Conservation (phyloP, 2,888 invertebrate species). For the Yponomeuta cagnagella region DNA sequence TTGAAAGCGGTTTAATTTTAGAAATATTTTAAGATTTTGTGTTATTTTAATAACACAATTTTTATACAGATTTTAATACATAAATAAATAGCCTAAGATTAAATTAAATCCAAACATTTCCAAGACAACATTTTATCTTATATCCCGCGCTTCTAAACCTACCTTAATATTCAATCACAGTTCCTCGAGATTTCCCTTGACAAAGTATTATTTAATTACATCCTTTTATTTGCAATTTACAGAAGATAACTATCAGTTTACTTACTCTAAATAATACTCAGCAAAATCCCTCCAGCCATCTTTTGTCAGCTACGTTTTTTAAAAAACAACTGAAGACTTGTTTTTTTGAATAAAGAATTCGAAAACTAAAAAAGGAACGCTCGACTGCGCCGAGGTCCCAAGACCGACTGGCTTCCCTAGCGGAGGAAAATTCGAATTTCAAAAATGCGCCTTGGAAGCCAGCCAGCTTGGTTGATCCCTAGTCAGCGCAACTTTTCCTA, state of each 20-base stretch:
- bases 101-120: too few species aligned
- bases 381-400: conserved; percentile 28
- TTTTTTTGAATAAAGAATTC: conserved; percentile 19
- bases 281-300: conserved; percentile 30
- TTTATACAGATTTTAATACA: too few species aligned
- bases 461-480: conserved; percentile 32
- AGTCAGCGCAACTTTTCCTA: conserved; percentile 36
- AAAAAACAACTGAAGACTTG: conserved; percentile 24
- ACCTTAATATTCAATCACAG: neutral
- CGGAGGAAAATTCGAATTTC: conserved; percentile 34
- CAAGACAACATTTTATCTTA: too few species aligned
- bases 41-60: too few species aligned
- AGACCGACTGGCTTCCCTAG: conserved; percentile 36
- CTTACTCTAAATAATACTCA: conserved; percentile 46
- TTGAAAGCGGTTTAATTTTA: too few species aligned
- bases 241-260: conserved; percentile 22
- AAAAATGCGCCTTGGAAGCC: conserved; percentile 32
- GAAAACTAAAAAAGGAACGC: conserved; percentile 24
- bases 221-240: neutral
- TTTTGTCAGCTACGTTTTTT: conserved; percentile 25
- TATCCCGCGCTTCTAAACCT: neutral
- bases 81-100: too few species aligned
- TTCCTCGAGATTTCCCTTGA: neutral
- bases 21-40: too few species aligned
- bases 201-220: neutral